Evolutionary conservation across 2,797 vertebrate species (phyloP).

Genomic region (Thaleichthys pacificus): DNA sequence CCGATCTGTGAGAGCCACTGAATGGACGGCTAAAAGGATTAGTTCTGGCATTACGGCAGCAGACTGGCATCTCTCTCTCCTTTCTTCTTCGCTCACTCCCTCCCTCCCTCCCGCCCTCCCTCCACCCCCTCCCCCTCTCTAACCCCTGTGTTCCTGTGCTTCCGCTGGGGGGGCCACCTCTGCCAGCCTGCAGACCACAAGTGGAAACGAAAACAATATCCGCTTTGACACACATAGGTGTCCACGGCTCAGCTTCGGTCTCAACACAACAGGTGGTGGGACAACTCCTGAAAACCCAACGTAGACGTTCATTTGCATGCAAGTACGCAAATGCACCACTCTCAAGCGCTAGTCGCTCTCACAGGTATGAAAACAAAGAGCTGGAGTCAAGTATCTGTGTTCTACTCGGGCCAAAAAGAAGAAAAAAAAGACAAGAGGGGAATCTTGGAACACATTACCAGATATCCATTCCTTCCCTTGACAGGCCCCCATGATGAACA

Average conservation of each 20-base stretch:
- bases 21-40: constrained; percentile 62
- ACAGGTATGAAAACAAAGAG: too few species aligned
- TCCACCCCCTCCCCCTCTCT: constrained; percentile 39
- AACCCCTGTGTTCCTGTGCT: constrained; percentile 37
- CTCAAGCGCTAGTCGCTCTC: too few species aligned
- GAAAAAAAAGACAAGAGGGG: too few species aligned
- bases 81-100: constrained; percentile 42
- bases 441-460: too few species aligned
- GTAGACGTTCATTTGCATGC: background rate
- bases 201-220: constrained; percentile 3
- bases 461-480: too few species aligned
- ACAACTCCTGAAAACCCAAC: background rate
- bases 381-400: too few species aligned
- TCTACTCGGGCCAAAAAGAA: background rate
- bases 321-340: background rate
- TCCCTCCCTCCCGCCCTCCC: constrained; percentile 35
- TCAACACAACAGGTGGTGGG: constrained; percentile 34
- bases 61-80: constrained; percentile 64
- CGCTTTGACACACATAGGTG: background rate
- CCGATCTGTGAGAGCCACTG: constrained; percentile 31
- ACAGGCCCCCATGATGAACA: background rate
- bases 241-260: constrained; percentile 25
- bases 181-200: constrained; percentile 7
- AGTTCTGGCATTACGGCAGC: constrained; percentile 66
- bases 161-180: constrained; percentile 35